A percentile compares a stretch with the other conserved stretches of the same genome.
phyloP scores from a whole-genome alignment of 2,797 vertebrate genomes.

The Denticeps clupeoides region DNA sequence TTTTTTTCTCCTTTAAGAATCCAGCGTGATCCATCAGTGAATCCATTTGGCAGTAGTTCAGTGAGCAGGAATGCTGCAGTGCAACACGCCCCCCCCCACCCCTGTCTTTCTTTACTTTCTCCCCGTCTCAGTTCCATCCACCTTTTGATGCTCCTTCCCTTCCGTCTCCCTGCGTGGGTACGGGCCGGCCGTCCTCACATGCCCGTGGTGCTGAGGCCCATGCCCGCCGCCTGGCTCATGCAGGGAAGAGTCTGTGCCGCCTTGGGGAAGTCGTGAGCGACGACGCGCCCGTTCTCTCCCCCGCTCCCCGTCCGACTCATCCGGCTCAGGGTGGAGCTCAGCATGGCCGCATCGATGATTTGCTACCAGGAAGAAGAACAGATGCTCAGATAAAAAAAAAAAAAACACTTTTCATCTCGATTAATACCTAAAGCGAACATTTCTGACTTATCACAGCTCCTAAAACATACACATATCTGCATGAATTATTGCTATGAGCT shows the following conservation, averaged over 20 bases:
- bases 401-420: neutral
- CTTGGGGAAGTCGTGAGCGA: conserved; percentile 83
- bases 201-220: conserved; percentile 82
- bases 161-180: neutral
- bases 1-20: conserved; percentile 20
- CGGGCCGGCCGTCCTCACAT: conserved; percentile 61
- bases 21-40: conserved; percentile 26
- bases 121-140: neutral
- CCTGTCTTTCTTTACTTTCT: neutral
- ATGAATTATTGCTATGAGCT: conserved; percentile 16
- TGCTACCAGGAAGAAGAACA: conserved; percentile 72
- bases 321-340: conserved; percentile 76
- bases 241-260: conserved; percentile 85
- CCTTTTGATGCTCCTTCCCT: neutral
- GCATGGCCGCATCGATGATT: conserved; percentile 88
- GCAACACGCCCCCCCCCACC: conserved; percentile 5
- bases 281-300: conserved; percentile 85
- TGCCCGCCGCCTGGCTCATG: conserved; percentile 84
- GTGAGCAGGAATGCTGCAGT: conserved; percentile 17
- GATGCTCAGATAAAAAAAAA: neutral
- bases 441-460: too few species aligned
- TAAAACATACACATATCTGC: too few species aligned
- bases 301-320: conserved; percentile 61
- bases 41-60: conserved; percentile 35
- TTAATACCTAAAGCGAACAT: too few species aligned